Evolutionary conservation across 2,113 vertebrate genomes (phyloP).

Genomic region (Pipa parva): DNA sequence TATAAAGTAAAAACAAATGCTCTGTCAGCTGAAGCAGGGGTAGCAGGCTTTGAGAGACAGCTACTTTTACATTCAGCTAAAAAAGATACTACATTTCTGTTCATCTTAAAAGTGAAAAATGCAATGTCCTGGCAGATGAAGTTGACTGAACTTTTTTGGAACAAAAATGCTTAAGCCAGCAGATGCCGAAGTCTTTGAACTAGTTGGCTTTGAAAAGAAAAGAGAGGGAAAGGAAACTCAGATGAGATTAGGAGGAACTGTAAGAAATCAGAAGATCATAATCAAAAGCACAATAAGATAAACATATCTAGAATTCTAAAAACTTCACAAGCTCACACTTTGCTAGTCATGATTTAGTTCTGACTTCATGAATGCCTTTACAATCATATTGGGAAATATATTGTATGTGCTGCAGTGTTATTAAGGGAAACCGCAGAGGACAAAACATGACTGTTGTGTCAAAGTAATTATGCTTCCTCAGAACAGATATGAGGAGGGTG

Average conservation of each 20-base stretch:
- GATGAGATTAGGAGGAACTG: constrained; percentile 57
- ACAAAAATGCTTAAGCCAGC: constrained; percentile 57
- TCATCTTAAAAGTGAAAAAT: constrained; percentile 30
- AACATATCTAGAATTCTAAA: constrained; percentile 11
- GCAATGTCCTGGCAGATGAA: constrained; percentile 46
- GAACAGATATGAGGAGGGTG: too few relatives aligned
- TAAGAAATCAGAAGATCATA: constrained; percentile 47
- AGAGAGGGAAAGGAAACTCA: constrained; percentile 27
- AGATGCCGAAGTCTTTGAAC: constrained; percentile 53
- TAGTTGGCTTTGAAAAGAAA: constrained; percentile 55
- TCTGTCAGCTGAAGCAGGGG: not conserved
- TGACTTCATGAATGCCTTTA: too few relatives aligned
- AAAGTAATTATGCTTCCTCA: too few relatives aligned
- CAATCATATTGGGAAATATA: too few relatives aligned
- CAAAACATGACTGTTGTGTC: too few relatives aligned
- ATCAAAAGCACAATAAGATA: constrained; percentile 34
- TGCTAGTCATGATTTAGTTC: too few relatives aligned
- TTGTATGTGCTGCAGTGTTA: too few relatives aligned
- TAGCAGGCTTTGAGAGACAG: not conserved
- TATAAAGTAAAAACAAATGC: constrained; percentile 12
- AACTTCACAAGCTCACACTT: too few relatives aligned
- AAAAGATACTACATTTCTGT: constrained; percentile 6
- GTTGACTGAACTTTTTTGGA: constrained; percentile 47
- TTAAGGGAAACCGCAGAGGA: too few relatives aligned
- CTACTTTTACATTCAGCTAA: constrained; percentile 20